A percentile compares a stretch with the other conserved stretches of the same genome.
Conservation (phyloP, 2,113 vertebrate species). For the Silurus asotus region DNA sequence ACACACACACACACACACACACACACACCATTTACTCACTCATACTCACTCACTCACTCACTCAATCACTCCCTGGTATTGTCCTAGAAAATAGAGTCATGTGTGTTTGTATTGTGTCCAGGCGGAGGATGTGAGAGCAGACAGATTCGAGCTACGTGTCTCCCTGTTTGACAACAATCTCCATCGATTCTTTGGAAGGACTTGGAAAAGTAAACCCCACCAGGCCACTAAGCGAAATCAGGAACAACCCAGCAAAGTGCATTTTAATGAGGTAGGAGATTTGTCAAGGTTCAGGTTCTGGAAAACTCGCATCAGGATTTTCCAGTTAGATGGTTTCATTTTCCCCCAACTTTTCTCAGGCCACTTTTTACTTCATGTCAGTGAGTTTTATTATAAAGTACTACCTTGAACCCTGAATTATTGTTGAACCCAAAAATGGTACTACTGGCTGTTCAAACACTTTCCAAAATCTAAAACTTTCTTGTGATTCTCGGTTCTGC, state of each 20-base stretch:
- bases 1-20: no score
- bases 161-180: conserved; percentile 83
- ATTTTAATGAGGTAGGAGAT: conserved; percentile 81
- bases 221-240: conserved; percentile 49
- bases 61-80: not conserved
- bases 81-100: not conserved
- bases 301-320: not conserved
- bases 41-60: no score
- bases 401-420: not conserved
- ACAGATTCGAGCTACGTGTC: conserved; percentile 79
- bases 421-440: not conserved
- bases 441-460: not conserved
- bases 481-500: not conserved
- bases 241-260: conserved; percentile 48
- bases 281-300: not conserved
- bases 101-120: conserved; percentile 40
- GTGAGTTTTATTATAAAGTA: not conserved
- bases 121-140: conserved; percentile 53
- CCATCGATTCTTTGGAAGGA: conserved; percentile 88
- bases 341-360: not conserved
- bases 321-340: not conserved
- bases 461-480: not conserved
- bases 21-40: no score
- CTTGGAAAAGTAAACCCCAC: conserved; percentile 76
- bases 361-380: not conserved